A percentile compares a stretch with the other conserved stretches of the same genome.
Evolutionary conservation across 2,888 invertebrate genomes (phyloP).

Genomic region (Incurvaria masculella): DNA sequence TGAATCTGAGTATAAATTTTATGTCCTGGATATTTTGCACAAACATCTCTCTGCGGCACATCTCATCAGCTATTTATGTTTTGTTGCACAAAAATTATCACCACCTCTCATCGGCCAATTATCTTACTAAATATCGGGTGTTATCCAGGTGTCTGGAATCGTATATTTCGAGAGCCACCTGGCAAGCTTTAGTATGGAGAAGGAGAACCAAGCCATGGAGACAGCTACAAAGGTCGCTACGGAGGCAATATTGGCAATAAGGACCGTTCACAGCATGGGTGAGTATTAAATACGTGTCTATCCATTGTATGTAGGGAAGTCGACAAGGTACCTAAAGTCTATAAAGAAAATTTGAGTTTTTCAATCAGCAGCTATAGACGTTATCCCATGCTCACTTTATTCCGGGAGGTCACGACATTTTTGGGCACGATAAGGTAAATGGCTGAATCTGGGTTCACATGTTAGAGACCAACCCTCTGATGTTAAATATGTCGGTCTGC

Average conservation of each 20-base stretch:
- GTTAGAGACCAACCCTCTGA: too few relatives aligned
- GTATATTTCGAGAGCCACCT: slow-evolving; percentile 61
- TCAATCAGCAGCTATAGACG: background rate
- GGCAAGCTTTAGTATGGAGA: slow-evolving; percentile 55
- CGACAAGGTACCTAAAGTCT: background rate
- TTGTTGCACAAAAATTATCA: background rate
- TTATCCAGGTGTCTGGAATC: slow-evolving; percentile 50
- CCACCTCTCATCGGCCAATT: background rate
- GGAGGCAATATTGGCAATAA: slow-evolving; percentile 64
- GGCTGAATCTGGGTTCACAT: too few relatives aligned
- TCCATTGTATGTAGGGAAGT: background rate
- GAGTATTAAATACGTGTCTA: too few relatives aligned
- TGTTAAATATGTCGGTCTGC: too few relatives aligned
- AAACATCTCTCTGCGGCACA: background rate
- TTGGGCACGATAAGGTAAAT: too few relatives aligned
- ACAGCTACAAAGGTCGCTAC: slow-evolving; percentile 61
- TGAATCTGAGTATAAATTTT: background rate
- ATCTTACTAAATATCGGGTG: slow-evolving; percentile 37
- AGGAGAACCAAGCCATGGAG: slow-evolving; percentile 61
- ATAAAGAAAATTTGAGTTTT: background rate
- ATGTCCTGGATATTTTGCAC: background rate
- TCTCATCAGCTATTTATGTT: background rate
- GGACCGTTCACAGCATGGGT: slow-evolving; percentile 64
- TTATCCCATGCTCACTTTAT: background rate
- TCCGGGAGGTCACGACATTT: too few relatives aligned